Evolutionary conservation across 2,113 vertebrate species (phyloP), one percentile per base, ranked within the genome.

Genomic region (Vimba vimba): DNA sequence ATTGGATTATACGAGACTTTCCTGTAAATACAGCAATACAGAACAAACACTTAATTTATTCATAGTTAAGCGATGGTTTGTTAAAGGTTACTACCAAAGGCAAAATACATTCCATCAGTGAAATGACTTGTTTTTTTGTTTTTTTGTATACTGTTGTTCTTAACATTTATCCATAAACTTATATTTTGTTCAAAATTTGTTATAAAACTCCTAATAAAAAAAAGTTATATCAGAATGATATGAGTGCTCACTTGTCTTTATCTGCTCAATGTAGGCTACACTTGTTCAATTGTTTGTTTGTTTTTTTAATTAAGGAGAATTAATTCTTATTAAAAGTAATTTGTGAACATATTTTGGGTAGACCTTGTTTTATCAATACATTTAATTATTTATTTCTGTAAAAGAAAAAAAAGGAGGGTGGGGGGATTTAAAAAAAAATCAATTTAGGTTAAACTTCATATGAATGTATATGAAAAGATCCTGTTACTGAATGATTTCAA

Each of bases 11-110:
- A 57, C 33, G 3, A 55, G 23, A 71, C 66, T 3, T 64, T 86
- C 36, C 13, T 89, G 85, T 89, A 86, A 86, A 86, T 88, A 68
- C 17, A 86, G 27, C 73, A 50, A 74, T 62, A 76, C 45, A 82
- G 10, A 84, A 64, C 66, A 73, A 55, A 83, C 82, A 81, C 15
- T 57, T 82, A 69, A 85, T 85, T 83, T 89, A 89, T 89, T 85
- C 47, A 86, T 84, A 66, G 75, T 83, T 12, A n/a, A 81, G 36
- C 45, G 43, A 50, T 50, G 45, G 7, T 36, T 57, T 84, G 59
- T 23, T 66, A 17, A 77, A 68, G 23, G 27, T 33, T 52, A n/a
- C 73, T 50, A 30, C 3, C 47, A 55, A 25, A 52, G 43, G 62
- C 4, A 50, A 80, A 23, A 47, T 47, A 21, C 43, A 64, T 75